Percentiles rank a stretch among this genome's conserved stretches.
Conservation (phyloP, 2,113 vertebrate genomes). For the Mastomys natalensis region DNA sequence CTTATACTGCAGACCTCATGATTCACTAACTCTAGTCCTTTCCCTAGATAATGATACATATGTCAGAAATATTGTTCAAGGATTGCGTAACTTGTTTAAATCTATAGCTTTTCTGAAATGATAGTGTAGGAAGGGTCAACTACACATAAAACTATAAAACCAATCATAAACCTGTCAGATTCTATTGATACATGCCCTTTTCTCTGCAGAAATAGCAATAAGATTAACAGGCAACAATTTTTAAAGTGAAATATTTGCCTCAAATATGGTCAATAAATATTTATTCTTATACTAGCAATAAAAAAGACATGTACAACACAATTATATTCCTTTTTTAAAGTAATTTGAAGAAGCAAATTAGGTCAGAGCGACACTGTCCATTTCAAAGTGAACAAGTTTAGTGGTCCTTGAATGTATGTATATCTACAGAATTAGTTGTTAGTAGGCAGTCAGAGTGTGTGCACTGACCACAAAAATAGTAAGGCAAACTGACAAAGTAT, state of each 20-base stretch:
- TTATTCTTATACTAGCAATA: not conserved
- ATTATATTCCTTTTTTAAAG: not conserved
- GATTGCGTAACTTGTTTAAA: too few species aligned
- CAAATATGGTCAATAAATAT: not conserved
- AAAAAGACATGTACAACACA: not conserved
- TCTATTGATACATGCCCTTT: not conserved
- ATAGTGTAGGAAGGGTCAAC: not conserved
- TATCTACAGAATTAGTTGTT: not conserved
- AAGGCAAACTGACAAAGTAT: not conserved
- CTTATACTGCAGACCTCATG: rapidly evolving
- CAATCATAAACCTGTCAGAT: not conserved
- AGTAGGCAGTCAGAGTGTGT: not conserved
- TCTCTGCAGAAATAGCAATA: not conserved
- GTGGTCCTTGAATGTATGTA: not conserved
- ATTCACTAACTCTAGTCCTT: not conserved
- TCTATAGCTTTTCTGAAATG: not conserved
- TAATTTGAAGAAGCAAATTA: not conserved
- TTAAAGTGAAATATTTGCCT: not conserved
- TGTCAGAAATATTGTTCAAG: not conserved
- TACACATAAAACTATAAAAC: not conserved
- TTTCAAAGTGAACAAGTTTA: not conserved
- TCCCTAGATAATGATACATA: not conserved
- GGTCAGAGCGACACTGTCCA: not conserved
- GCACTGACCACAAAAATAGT: not conserved
- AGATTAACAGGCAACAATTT: not conserved